Conservation (phyloP, 2,888 invertebrate genomes). For the Eumacrocentrus americanus region DNA sequence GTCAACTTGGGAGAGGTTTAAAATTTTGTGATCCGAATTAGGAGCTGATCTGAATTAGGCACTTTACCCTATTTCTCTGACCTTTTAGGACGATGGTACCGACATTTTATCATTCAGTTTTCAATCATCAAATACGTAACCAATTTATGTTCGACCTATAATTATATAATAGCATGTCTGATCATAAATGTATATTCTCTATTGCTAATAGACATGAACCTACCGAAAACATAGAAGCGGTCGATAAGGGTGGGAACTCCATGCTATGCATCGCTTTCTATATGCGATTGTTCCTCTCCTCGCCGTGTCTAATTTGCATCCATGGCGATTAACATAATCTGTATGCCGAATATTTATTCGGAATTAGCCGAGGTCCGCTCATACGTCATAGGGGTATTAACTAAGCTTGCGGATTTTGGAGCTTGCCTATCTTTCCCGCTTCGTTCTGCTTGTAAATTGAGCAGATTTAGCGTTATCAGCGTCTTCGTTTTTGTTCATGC, state of each 20-base stretch:
- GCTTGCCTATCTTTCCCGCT: constrained; percentile 46
- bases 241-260: constrained; percentile 4
- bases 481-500: constrained; percentile 5
- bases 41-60: too few species aligned
- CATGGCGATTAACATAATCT: constrained; percentile 60
- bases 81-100: too few species aligned
- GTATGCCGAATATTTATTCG: constrained; percentile 61
- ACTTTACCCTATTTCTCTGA: too few species aligned
- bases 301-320: constrained; percentile 55
- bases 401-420: constrained; percentile 59
- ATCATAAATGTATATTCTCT: too few species aligned
- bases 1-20: too few species aligned
- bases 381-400: constrained; percentile 60
- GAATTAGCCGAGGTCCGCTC: constrained; percentile 57
- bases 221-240: neutral
- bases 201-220: neutral
- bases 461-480: constrained; percentile 20
- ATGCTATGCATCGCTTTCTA: constrained; percentile 3
- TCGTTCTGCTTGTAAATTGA: constrained; percentile 3
- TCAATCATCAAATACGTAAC: too few species aligned
- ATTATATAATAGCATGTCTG: too few species aligned
- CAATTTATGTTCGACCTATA: too few species aligned
- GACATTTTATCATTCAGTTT: too few species aligned
- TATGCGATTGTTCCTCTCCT: constrained; percentile 18
- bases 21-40: too few species aligned